Base-by-base conservation (phyloP, 2,888 invertebrate species). In the Athalia rosae region DNA sequence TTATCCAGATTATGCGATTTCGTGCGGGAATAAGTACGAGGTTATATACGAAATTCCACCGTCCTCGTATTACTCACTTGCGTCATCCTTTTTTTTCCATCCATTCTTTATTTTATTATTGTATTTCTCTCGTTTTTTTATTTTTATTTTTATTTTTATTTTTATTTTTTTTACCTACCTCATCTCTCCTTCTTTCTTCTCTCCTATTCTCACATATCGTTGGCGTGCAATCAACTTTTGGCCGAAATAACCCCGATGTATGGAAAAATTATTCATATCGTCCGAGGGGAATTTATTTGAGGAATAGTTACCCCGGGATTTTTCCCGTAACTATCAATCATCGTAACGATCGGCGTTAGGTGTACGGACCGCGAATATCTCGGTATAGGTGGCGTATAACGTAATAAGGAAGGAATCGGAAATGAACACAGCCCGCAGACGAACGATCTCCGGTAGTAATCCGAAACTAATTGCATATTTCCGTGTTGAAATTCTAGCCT, bases 401-500 rank as follows among this genome's bases (percentile, higher is more conserved):
- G 28, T 28, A 28, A 28, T 28, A 28, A 67, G 28, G 15, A 56
- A 71, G 76, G 48, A 73, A 77, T 61, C 61, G 74, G 50, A 76
- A 76, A 58, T 48, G 48, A n/a, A 28, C 6, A 61, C n/a, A 62
- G 9, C 41, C n/a, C n/a, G n/a, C 8, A n/a, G 11, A 41, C 28
- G 6, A 62, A n/a, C 13, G 48, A 61, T 48, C 48, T 28, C 50
- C 11, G 11, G 8, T 28, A 28, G n/a, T 81, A 76, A 62, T 76
- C 13, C 64, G 67, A 76, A 56, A 81, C 79, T 74, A 58, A 71
- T 69, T 61, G 53, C 45, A 67, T 48, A 4, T 71, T 56, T 77
- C 53, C 73, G 71, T 78, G 76, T 83, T 28, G 28, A 85, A 85
- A 81, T 92, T 93, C 81, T 93, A 98, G 98, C 98, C 69, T 97